phyloP scores from a whole-genome alignment of 2,888 invertebrate species.

The Pristionchus entomophagus region DNA sequence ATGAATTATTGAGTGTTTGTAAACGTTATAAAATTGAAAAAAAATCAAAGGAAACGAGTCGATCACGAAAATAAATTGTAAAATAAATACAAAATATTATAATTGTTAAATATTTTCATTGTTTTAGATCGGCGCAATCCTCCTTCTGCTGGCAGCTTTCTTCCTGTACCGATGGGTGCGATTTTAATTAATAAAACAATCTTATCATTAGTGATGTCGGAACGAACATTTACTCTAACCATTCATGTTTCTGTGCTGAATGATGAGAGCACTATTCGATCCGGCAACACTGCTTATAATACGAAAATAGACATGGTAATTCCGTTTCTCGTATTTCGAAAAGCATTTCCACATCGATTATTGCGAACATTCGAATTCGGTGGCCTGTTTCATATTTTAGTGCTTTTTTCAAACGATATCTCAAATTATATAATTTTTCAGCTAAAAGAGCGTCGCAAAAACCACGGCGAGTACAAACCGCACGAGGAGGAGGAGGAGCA shows the following conservation, averaged over 20 bases:
- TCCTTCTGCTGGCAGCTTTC: constrained; percentile 16
- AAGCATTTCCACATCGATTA: neutral
- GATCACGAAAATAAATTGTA: neutral
- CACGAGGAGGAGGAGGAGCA: constrained; percentile 72
- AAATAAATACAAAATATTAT: neutral
- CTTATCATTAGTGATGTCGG: too few species aligned
- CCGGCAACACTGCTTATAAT: too few species aligned
- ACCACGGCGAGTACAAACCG: constrained; percentile 73
- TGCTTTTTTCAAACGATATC: neutral
- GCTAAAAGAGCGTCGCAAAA: constrained; percentile 56
- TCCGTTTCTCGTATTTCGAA: too few species aligned
- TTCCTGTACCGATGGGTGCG: constrained; percentile 42
- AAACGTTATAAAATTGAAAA: neutral
- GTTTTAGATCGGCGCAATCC: constrained; percentile 5
- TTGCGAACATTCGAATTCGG: neutral
- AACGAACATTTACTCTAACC: neutral
- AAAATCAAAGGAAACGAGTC: neutral
- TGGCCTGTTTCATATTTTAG: too few species aligned
- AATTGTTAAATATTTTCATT: neutral
- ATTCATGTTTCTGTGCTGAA: neutral
- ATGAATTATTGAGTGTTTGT: neutral
- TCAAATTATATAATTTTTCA: neutral
- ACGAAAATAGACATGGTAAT: too few species aligned
- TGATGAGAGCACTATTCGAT: too few species aligned
- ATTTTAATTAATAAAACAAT: too few species aligned